Evolutionary conservation across 2,797 vertebrate species (phyloP).

Genomic region (Scomberomorus guttatus): DNA sequence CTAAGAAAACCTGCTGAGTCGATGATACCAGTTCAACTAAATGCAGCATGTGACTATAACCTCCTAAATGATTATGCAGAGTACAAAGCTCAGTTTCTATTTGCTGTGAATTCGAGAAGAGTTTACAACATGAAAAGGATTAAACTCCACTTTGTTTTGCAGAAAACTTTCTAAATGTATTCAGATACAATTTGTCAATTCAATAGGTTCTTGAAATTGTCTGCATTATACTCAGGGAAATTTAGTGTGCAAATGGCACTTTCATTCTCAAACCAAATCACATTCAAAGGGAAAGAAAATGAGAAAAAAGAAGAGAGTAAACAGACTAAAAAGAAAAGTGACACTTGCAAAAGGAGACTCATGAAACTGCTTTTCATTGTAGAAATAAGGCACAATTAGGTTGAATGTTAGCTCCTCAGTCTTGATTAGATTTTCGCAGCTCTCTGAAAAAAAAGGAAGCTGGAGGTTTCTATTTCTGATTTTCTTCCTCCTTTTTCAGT

Average conservation of each 20-base stretch:
- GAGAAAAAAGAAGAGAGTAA: slow-evolving; percentile 36
- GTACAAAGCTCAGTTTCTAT: neutral
- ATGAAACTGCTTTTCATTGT: slow-evolving; percentile 50
- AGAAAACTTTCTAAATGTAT: slow-evolving; percentile 25
- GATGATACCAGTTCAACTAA: slow-evolving; percentile 23
- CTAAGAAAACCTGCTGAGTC: slow-evolving; percentile 30
- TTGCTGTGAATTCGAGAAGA: neutral
- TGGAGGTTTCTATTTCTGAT: slow-evolving; percentile 48
- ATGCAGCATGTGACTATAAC: slow-evolving; percentile 10
- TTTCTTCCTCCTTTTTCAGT: slow-evolving; percentile 32
- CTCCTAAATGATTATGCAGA: neutral
- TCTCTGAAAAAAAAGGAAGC: slow-evolving; percentile 32
- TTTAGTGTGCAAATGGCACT: slow-evolving; percentile 24
- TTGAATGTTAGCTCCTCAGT: slow-evolving; percentile 43
- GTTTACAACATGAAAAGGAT: slow-evolving; percentile 3
- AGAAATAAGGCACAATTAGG: slow-evolving; percentile 55
- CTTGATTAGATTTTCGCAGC: slow-evolving; percentile 55
- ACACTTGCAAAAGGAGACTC: slow-evolving; percentile 25
- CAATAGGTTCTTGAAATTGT: slow-evolving; percentile 25
- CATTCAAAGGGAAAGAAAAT: slow-evolving; percentile 34
- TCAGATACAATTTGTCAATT: slow-evolving; percentile 30
- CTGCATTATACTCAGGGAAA: slow-evolving; percentile 16
- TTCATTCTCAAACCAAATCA: slow-evolving; percentile 40
- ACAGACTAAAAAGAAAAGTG: slow-evolving; percentile 49
- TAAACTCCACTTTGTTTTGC: neutral